These are phyloP conservation scores for Condylostylus longicornis DNA, from an alignment of 1,140 invertebrate genomes.

Conservation along the genomic window DNA sequence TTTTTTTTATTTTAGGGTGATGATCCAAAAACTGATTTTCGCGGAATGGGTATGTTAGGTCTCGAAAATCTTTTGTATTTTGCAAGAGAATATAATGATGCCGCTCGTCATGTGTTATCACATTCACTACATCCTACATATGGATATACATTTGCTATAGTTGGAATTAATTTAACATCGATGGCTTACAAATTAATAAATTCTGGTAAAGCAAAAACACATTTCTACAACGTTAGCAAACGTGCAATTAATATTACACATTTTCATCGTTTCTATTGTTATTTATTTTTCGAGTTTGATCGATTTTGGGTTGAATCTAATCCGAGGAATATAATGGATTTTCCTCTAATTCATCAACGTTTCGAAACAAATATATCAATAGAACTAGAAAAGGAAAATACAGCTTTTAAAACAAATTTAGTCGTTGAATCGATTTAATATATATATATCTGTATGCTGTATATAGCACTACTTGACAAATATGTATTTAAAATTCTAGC, in stretches of 20 bases:
- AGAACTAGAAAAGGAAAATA: slow-evolving; percentile 21
- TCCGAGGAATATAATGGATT: slow-evolving; percentile 89
- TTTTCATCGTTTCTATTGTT: slow-evolving; percentile 91
- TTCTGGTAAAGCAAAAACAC: slow-evolving; percentile 70
- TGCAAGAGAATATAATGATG: slow-evolving; percentile 60
- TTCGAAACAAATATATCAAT: slow-evolving; percentile 46
- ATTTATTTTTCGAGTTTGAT: slow-evolving; percentile 87
- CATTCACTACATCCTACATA: slow-evolving; percentile 79
- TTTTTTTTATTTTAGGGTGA: slow-evolving; percentile 57
- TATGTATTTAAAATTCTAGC: too few relatives aligned
- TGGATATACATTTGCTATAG: slow-evolving; percentile 79
- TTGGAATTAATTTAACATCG: slow-evolving; percentile 87
- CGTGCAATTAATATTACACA: slow-evolving; percentile 50
- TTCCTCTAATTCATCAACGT: slow-evolving; percentile 66
- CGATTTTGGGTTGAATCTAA: slow-evolving; percentile 83
- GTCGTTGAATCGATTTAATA: slow-evolving; percentile 25
- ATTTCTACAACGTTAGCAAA: slow-evolving; percentile 78
- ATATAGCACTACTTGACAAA: too few relatives aligned
- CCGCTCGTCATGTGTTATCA: slow-evolving; percentile 66
- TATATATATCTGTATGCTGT: too few relatives aligned
- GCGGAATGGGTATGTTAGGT: slow-evolving; percentile 93
- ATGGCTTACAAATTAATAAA: slow-evolving; percentile 71
- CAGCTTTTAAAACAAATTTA: slow-evolving; percentile 27
- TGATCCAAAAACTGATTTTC: slow-evolving; percentile 93
- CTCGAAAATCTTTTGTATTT: slow-evolving; percentile 86